Evolutionary conservation across 2,113 vertebrate genomes (phyloP), one percentile per base, ranked within the genome.

Genomic region (Montifringilla adamsi): DNA sequence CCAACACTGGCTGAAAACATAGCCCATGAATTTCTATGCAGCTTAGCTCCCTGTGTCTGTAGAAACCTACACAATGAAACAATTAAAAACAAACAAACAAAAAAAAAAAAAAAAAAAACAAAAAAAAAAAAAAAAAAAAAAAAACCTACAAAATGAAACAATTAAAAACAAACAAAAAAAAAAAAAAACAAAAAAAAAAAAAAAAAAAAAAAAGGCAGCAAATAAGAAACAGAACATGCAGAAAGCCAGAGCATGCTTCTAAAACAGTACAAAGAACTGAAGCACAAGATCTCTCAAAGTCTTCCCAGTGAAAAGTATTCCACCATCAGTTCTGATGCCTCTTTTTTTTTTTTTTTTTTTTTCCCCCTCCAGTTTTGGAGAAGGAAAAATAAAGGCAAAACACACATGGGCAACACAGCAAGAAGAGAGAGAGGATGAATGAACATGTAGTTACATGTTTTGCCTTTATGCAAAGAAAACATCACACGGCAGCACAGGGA

Each of bases 391-490:
- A 64, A 68, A 87, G 43, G 76, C 64, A 87, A 88, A 93, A 74
- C 39, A 87, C 75, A 95, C 76, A 76, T 0, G 27, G 69, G 58
- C 89, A 94, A 76, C 37, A 43, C 16, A 89, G 91, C 55, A 87
- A 96, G 84, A 83, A 18, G 39, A 85, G 46, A 11, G 56, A 85
- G 46, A 11, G 56, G 56, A 88, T 39, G 92, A 93, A 90, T 41
- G 84, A 35, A 83, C 93, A 81, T 58, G 39, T 47, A 95, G 37
- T 9, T 37, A 94, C 60, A 37, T 64, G 59, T 27, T 81, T 95
- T 91, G 82, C 64, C 81, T 93, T 76, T 91, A 56, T 93, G 91
- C 89, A 95, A 93, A 96, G 74, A 92, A 97, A 93, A 95, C 44
- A 92, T 55, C 23, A 76, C 67, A 53, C 77, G 30, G 43, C 80